A percentile compares a stretch with the other conserved stretches of the same genome.
These are phyloP conservation scores for Diploptera punctata DNA, from an alignment of 2,888 invertebrate species.

Conservation along the genomic window DNA sequence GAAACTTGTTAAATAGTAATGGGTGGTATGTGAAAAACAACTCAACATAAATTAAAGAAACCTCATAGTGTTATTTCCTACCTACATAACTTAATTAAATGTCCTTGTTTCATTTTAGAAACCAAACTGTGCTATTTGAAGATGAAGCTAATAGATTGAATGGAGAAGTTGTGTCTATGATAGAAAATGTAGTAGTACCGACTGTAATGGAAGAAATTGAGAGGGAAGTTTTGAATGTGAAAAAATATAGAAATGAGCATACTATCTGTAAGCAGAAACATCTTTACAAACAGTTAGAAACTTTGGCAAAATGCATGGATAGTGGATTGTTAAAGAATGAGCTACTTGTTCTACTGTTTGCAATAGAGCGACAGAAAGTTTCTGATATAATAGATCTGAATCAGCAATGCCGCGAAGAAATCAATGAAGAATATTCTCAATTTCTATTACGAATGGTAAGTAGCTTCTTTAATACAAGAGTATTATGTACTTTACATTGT, in stretches of 20 bases:
- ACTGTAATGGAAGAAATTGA: neutral
- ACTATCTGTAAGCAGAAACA: neutral
- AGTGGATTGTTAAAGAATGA: neutral
- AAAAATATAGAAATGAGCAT: neutral
- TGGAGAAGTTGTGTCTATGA: neutral
- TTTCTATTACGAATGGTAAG: constrained; percentile 2
- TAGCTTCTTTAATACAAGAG: too few species aligned
- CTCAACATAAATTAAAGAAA: too few species aligned
- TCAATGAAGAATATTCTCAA: neutral
- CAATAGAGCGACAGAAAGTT: neutral
- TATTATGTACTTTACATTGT: too few species aligned
- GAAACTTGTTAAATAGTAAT: too few species aligned
- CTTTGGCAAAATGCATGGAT: neutral
- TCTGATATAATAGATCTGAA: neutral
- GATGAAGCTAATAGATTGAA: neutral
- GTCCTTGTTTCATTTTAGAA: neutral
- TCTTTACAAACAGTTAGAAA: neutral
- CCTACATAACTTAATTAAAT: too few species aligned
- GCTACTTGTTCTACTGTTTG: neutral
- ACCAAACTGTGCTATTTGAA: neutral
- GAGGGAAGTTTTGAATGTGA: neutral
- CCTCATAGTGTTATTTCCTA: too few species aligned
- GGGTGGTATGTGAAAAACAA: too few species aligned
- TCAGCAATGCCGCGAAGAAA: neutral
- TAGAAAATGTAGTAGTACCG: neutral